phyloP scores from a whole-genome alignment of 1,140 invertebrate species.

The Oncopodura yosiiana region DNA sequence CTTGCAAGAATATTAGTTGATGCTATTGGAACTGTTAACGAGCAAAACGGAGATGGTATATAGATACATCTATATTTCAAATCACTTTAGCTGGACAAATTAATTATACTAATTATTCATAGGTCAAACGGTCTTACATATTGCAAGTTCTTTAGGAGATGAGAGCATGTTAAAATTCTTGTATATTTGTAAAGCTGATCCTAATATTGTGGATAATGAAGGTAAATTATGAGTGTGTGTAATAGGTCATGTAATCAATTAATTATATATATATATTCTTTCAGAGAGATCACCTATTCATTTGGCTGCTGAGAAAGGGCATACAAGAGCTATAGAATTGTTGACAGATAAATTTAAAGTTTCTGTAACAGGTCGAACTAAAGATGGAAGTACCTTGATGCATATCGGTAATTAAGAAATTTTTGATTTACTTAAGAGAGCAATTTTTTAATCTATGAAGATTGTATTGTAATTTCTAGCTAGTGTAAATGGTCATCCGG shows the following conservation, averaged over 20 bases:
- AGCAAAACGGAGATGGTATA: conserved; percentile 80
- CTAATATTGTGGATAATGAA: conserved; percentile 86
- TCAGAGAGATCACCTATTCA: no score
- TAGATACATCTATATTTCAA: no score
- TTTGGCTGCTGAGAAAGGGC: conserved; percentile 47
- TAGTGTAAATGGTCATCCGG: conserved; percentile 87
- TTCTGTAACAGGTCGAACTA: conserved; percentile 82
- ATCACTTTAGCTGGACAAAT: no score
- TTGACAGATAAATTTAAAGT: conserved; percentile 95
- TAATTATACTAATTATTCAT: no score
- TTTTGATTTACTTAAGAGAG: no score
- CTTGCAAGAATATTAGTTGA: conserved; percentile 85
- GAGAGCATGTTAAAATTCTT: conserved; percentile 90
- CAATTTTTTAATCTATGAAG: no score
- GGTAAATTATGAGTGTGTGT: conserved; percentile 41
- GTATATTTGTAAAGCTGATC: conserved; percentile 83
- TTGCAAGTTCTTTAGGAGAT: conserved; percentile 90
- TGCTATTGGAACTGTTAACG: conserved; percentile 79
- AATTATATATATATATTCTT: conserved; percentile 42
- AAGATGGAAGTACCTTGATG: conserved; percentile 95
- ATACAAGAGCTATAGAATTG: conserved; percentile 86
- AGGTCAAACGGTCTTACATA: conserved; percentile 85
- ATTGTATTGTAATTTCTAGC: no score
- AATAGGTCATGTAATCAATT: neutral
- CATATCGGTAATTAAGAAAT: no score